Percentiles rank a stretch among this genome's conserved stretches.
These are phyloP conservation scores for Polyommatus icarus DNA, from an alignment of 2,888 invertebrate species.

Conservation along the genomic window DNA sequence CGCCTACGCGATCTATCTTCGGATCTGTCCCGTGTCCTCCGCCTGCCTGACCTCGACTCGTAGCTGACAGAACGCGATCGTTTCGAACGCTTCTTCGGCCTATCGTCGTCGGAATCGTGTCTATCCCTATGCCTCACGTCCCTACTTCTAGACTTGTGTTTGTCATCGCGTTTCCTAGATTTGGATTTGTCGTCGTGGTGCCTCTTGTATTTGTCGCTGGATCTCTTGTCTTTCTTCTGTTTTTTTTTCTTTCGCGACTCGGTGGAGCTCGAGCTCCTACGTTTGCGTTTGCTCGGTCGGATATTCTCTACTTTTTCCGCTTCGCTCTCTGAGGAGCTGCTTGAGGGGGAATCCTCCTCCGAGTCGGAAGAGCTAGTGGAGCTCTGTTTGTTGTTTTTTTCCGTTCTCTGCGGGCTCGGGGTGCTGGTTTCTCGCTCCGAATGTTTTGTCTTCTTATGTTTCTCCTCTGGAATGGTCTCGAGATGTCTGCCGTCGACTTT, in stretches of 20 bases:
- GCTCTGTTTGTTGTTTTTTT: constrained; percentile 59
- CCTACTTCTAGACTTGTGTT: constrained; percentile 58
- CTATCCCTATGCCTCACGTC: constrained; percentile 61
- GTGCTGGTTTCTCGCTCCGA: constrained; percentile 48
- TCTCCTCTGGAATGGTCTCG: constrained; percentile 62
- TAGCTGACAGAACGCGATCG: constrained; percentile 66
- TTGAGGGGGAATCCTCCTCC: constrained; percentile 60
- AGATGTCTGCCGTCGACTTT: constrained; percentile 61
- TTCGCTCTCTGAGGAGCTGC: constrained; percentile 56
- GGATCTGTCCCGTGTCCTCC: constrained; percentile 53
- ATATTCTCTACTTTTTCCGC: constrained; percentile 52
- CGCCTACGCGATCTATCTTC: constrained; percentile 56
- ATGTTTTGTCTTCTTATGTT: constrained; percentile 55
- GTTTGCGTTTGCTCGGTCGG: constrained; percentile 63
- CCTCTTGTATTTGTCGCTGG: constrained; percentile 56
- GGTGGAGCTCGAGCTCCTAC: constrained; percentile 58
- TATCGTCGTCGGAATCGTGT: constrained; percentile 65
- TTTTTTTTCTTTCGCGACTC: constrained; percentile 61
- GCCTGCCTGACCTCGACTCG: constrained; percentile 58
- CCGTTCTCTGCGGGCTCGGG: constrained; percentile 58
- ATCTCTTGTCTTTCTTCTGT: constrained; percentile 55
- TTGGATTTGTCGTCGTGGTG: constrained; percentile 56
- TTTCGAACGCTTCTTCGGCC: constrained; percentile 59
- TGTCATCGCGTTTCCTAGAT: constrained; percentile 59
- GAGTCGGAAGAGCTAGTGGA: constrained; percentile 67